Percentiles rank a stretch among this genome's conserved stretches.
These are phyloP conservation scores for Rhagoletis pomonella DNA, from an alignment of 1,140 invertebrate species.

Conservation along the genomic window DNA sequence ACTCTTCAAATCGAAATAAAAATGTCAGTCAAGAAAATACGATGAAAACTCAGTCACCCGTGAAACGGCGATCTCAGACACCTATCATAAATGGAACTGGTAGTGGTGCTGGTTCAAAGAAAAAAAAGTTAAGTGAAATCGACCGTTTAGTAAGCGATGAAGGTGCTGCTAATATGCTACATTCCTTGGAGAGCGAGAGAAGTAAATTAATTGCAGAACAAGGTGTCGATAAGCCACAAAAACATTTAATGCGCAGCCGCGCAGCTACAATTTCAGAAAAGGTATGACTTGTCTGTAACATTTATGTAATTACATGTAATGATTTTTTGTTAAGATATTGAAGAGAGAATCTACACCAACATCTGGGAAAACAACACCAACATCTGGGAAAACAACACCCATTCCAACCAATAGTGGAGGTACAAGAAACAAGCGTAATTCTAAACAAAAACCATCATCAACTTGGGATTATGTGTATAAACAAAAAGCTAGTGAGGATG, in stretches of 20 bases:
- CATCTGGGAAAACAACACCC: conserved; percentile 16
- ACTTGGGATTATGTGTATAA: conserved; percentile 78
- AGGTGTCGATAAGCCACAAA: conserved; percentile 66
- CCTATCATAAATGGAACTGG: conserved; percentile 63
- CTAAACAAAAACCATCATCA: conserved; percentile 75
- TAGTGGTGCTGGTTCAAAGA: conserved; percentile 66
- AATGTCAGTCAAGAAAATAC: conserved; percentile 27
- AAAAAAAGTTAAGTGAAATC: conserved; percentile 81
- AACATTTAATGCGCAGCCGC: conserved; percentile 75
- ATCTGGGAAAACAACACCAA: conserved; percentile 23
- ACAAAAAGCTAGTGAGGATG: conserved; percentile 80
- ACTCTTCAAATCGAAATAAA: conserved; percentile 9
- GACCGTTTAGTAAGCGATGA: conserved; percentile 87
- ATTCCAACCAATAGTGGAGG: background rate
- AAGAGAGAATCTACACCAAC: conserved; percentile 11
- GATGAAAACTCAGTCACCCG: conserved; percentile 48
- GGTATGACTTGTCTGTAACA: background rate
- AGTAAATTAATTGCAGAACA: conserved; percentile 69
- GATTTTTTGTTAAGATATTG: background rate
- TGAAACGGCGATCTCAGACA: conserved; percentile 65
- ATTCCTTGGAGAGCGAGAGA: conserved; percentile 79
- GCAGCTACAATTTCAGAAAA: conserved; percentile 70
- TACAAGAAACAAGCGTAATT: conserved; percentile 70
- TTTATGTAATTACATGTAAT: background rate
- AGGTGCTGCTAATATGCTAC: conserved; percentile 89